These are phyloP conservation scores for Drosophila busckii DNA, from an alignment of 1,140 invertebrate species.

Conservation along the genomic window DNA sequence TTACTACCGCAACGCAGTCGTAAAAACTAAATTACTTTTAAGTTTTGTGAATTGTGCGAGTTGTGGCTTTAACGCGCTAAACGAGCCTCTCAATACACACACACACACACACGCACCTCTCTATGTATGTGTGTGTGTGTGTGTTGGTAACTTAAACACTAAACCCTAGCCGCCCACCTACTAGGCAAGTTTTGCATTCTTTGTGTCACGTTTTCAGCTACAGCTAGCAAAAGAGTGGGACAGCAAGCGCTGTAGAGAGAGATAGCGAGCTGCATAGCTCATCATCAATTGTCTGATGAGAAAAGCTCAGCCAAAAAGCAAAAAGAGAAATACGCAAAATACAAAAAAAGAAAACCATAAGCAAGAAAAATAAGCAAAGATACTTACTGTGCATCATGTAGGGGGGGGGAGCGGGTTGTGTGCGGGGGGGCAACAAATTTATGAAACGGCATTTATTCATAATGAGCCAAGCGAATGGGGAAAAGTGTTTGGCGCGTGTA, in stretches of 20 bases:
- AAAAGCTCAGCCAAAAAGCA: constrained; percentile 16
- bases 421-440: constrained; percentile 58
- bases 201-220: constrained; percentile 69
- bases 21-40: constrained; percentile 77
- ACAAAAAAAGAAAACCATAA: background rate
- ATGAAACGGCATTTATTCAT: constrained; percentile 75
- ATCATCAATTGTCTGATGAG: too few relatives aligned
- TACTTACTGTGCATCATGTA: too few relatives aligned
- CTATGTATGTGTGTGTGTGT: background rate
- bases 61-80: constrained; percentile 49
- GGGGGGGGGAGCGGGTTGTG: background rate
- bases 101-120: too few relatives aligned
- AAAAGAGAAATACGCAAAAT: constrained; percentile 7
- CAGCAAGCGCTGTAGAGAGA: constrained; percentile 17
- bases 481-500: constrained; percentile 70
- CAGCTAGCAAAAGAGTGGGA: constrained; percentile 44
- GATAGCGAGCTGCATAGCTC: too few relatives aligned
- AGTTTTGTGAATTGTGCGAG: constrained; percentile 73
- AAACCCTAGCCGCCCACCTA: background rate
- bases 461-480: constrained; percentile 57
- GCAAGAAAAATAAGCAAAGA: constrained; percentile 13
- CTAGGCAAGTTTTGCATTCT: constrained; percentile 65
- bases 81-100: constrained; percentile 27
- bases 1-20: constrained; percentile 72
- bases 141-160: constrained; percentile 18